Evolutionary conservation across 2,113 vertebrate genomes (phyloP), one percentile per base, ranked within the genome.

Genomic region (Actinemys pallida): DNA sequence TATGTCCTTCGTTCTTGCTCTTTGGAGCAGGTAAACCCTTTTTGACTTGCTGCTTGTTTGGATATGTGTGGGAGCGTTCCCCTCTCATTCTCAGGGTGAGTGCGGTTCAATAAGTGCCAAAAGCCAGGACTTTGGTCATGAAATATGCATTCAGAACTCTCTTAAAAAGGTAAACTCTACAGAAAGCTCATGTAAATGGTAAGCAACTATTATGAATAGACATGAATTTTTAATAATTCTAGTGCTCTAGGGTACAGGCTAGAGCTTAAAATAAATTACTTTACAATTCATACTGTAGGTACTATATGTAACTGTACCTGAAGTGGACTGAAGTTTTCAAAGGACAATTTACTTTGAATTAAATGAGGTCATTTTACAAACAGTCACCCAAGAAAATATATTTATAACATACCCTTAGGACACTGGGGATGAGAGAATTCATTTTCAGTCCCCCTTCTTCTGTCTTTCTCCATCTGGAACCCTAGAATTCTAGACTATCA

Each of bases 391-490:
- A 0, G 31, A 88, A 83, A 19, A 42, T 5, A 76, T 27, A 49
- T 83, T 47, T 84, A 31, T 82, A 59, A 17, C 39, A 16, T 42
- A 14, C 24, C 25, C 24, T 29, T 27, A 3, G 54, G 22, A 27
- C 35, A 16, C n/a, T 25, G 13, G 47, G 10, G 31, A 17, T 5
- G 56, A 83, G 52, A 31, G 25, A 54, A 72, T 72, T 20, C n/a
- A 72, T 35, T 24, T 56, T 14, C 2, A 5, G 14, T 86, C 83
- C 53, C 69, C 83, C 89, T 79, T 9, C 35, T 72, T 1, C 11
- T 45, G 16, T 2, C 50, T 81, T 10, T 25, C 62, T 0, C 0
- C 39, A 31, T 2, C 45, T 5, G 1, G 7, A 5, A 1, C 72
- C 69, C 9, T 57, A 50, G 50, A 50, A 50, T 50, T 13, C 14